Percentiles rank a stretch among this genome's conserved stretches.
Conservation (phyloP, 2,888 invertebrate genomes). For the Orgyia antiqua region DNA sequence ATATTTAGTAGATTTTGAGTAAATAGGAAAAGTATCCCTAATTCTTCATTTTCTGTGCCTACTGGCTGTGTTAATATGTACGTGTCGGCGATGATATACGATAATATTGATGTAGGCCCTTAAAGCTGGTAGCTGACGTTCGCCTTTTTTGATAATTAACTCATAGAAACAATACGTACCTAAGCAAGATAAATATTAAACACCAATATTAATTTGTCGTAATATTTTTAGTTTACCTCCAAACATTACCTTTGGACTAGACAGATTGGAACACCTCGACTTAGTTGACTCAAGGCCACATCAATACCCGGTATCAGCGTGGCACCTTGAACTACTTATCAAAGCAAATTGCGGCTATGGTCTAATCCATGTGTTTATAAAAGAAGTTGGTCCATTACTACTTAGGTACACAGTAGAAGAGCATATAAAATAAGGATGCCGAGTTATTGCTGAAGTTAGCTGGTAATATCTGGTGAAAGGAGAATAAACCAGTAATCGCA, state of each 20-base stretch:
- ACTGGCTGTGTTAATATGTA: too few relatives aligned
- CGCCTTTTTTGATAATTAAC: too few relatives aligned
- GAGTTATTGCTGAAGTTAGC: constrained; percentile 40
- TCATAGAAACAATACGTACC: too few relatives aligned
- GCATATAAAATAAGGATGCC: constrained; percentile 44
- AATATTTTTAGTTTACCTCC: constrained; percentile 29
- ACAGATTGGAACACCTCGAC: constrained; percentile 33
- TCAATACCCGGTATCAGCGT: constrained; percentile 31
- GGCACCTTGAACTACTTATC: constrained; percentile 40
- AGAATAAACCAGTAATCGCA: constrained; percentile 34
- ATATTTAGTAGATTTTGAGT: too few relatives aligned
- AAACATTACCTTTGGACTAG: constrained; percentile 26
- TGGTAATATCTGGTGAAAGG: constrained; percentile 32
- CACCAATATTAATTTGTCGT: too few relatives aligned
- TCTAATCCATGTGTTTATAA: constrained; percentile 46
- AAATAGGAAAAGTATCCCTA: too few relatives aligned
- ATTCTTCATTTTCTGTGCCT: too few relatives aligned
- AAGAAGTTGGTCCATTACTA: constrained; percentile 42
- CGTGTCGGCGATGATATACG: too few relatives aligned
- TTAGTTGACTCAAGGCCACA: constrained; percentile 47
- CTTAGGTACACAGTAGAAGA: constrained; percentile 47
- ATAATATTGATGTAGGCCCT: too few relatives aligned
- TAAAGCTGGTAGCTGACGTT: too few relatives aligned
- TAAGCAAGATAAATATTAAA: too few relatives aligned
- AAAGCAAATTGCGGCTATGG: constrained; percentile 42